A percentile compares a stretch with the other conserved stretches of the same genome.
These are phyloP conservation scores for Ophion costatus DNA, from an alignment of 2,888 invertebrate species.

Conservation along the genomic window DNA sequence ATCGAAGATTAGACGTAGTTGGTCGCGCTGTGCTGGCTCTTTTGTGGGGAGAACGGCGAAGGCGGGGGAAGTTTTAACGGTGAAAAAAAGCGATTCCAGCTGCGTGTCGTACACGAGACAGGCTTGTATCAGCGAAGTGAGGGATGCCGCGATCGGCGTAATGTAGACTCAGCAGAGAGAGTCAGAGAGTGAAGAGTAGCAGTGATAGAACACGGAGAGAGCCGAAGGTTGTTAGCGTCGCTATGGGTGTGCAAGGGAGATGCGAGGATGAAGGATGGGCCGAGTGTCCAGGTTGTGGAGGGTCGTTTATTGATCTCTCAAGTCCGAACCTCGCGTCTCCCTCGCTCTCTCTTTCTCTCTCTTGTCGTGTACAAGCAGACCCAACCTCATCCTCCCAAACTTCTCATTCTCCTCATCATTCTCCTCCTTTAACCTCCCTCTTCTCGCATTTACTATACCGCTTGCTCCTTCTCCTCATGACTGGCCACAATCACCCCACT, in stretches of 20 bases:
- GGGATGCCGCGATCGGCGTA: constrained; percentile 30
- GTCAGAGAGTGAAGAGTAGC: constrained; percentile 16
- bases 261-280: constrained; percentile 71
- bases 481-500: constrained; percentile 81
- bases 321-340: constrained; percentile 79
- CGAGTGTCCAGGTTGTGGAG: constrained; percentile 82
- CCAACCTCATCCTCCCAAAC: constrained; percentile 73
- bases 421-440: constrained; percentile 72
- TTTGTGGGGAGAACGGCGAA: constrained; percentile 9
- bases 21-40: constrained; percentile 1
- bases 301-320: constrained; percentile 84
- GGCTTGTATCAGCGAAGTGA: constrained; percentile 2
- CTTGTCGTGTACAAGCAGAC: constrained; percentile 80
- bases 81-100: constrained; percentile 59
- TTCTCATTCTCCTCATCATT: constrained; percentile 72
- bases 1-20: constrained; percentile 56
- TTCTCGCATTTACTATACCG: constrained; percentile 53
- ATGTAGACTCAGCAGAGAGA: constrained; percentile 37
- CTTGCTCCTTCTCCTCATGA: constrained; percentile 73
- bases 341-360: constrained; percentile 32
- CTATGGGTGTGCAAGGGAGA: constrained; percentile 70
- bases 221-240: constrained; percentile 74
- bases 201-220: constrained; percentile 45
- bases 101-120: constrained; percentile 38
- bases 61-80: constrained; percentile 30